phyloP scores from a whole-genome alignment of 2,888 invertebrate species.

The Malachius bipustulatus region DNA sequence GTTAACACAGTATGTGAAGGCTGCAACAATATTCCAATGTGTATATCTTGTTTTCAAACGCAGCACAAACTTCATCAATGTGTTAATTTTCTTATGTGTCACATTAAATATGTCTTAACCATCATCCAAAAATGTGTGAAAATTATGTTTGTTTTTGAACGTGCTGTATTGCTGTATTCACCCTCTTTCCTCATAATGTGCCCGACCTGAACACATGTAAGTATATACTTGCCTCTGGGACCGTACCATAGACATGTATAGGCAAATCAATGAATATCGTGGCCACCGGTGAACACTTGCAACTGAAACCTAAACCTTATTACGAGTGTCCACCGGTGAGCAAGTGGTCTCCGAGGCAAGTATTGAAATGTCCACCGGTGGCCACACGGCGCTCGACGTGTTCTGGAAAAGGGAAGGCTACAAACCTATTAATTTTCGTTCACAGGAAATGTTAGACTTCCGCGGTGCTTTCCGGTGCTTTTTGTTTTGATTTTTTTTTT shows the following conservation, averaged over 20 bases:
- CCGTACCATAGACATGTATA: not conserved
- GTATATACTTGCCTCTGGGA: slow-evolving; percentile 2
- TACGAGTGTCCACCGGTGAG: too few relatives aligned
- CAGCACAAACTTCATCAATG: slow-evolving; percentile 1
- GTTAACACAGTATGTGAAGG: slow-evolving; percentile 1
- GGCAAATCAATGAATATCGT: not conserved
- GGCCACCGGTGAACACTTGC: slow-evolving; percentile 1
- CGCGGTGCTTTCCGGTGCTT: too few relatives aligned
- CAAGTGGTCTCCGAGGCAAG: not conserved
- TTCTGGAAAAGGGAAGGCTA: too few relatives aligned
- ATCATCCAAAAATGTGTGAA: not conserved
- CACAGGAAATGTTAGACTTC: too few relatives aligned
- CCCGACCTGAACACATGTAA: slow-evolving; percentile 1
- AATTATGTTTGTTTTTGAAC: not conserved
- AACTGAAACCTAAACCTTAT: too few relatives aligned
- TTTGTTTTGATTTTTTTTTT: too few relatives aligned
- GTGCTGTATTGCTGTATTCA: not conserved
- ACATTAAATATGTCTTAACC: not conserved
- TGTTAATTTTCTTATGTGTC: too few relatives aligned
- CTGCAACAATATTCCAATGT: slow-evolving; percentile 2
- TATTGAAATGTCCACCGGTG: not conserved
- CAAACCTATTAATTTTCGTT: too few relatives aligned
- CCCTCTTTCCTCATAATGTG: not conserved
- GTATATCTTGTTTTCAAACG: not conserved
- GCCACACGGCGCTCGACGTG: too few relatives aligned